Base-by-base conservation (phyloP, 2,113 vertebrate species). In the Podarcis raffonei region DNA sequence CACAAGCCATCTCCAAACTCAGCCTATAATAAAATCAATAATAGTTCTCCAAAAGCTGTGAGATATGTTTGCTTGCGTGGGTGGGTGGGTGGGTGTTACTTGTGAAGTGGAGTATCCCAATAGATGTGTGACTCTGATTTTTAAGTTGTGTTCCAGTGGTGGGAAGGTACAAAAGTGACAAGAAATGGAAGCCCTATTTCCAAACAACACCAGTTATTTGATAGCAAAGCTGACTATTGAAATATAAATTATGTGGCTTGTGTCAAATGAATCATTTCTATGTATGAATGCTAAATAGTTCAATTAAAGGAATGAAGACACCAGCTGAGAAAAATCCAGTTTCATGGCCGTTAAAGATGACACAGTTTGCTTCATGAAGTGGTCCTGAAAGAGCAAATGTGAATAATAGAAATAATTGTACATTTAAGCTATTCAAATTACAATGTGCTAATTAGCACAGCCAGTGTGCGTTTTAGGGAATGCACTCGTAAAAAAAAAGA, bases 351-450 rank as follows among this genome's bases (percentile, higher is more conserved):
- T 35, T 92, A n/a, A 85, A 77, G 87, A 90, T 32, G 86, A 69
- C 37, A 90, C 69, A 92, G 90, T 86, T 92, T 90, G 68, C 90
- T 92, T 94, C 85, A 93, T 42, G 85, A 92, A 90, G 68, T 69
- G 93, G 72, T 84, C 89, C 65, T 91, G 23, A 53, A 93, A 88
- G 62, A 85, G 71, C 9, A 85, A 90, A 95, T 88, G 78, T 89
- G 91, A 96, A 91, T 89, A 92, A 92, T 85, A 90, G 1, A 93
- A 96, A 94, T 93, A 93, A 92, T 90, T 35, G 87, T 59, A 66
- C 35, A 30, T 91, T 91, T 93, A 86, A 91, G n/a, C 65, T 22
- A 39, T 91, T 95, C 82, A 93, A 0, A 93, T 94, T 91, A 95
- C 90, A 92, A 71, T 93, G 23, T 79, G 81, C 82, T 92, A 90